Conservation (phyloP, 2,888 invertebrate genomes). For the Microctonus hyperodae region DNA sequence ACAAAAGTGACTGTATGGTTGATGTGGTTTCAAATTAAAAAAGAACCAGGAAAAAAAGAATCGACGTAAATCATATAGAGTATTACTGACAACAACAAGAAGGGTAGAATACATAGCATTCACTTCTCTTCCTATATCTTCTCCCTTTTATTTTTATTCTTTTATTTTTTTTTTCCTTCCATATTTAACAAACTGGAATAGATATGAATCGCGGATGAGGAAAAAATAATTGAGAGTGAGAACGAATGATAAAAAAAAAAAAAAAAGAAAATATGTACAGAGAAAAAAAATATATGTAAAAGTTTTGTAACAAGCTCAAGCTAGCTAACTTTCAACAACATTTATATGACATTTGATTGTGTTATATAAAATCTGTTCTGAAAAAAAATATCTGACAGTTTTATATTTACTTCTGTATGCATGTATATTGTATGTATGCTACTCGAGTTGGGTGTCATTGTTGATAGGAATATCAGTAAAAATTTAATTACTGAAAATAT, state of each 20-base stretch:
- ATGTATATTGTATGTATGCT: background rate
- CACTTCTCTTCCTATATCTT: conserved; percentile 23
- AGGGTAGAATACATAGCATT: conserved; percentile 22
- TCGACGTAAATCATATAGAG: conserved; percentile 40
- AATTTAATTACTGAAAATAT: background rate
- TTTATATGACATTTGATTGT: background rate
- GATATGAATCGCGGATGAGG: conserved; percentile 13
- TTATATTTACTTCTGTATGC: background rate
- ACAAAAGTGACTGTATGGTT: conserved; percentile 23
- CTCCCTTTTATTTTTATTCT: conserved; percentile 10
- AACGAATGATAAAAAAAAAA: background rate
- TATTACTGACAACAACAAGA: conserved; percentile 28
- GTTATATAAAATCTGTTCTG: background rate
- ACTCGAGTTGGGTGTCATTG: background rate
- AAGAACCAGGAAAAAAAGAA: conserved; percentile 25
- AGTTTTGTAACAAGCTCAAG: background rate
- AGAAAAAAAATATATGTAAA: background rate
- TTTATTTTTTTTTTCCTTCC: background rate
- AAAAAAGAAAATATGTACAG: background rate
- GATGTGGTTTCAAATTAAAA: conserved; percentile 13
- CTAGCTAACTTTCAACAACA: background rate
- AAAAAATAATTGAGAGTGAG: conserved; percentile 5
- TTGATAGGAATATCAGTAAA: background rate
- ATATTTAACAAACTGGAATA: conserved; percentile 21
- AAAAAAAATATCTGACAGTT: background rate